Evolutionary conservation across 37 sponge, comb jelly and placozoan species (phyloP).

Genomic region (Lycopodina hypogea): DNA sequence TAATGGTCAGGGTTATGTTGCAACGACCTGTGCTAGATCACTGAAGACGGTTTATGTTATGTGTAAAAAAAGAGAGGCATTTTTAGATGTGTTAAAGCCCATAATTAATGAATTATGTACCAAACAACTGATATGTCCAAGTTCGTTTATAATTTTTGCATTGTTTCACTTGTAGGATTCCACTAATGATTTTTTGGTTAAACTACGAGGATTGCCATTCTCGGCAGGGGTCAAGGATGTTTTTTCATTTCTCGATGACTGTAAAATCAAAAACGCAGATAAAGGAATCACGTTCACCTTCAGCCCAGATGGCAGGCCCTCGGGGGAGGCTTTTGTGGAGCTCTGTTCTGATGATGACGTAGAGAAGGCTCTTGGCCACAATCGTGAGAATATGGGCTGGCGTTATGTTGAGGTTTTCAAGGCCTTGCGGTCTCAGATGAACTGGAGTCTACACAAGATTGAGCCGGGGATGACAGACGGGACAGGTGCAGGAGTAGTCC

Average conservation of each 20-base stretch:
- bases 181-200: slow-evolving; percentile 50
- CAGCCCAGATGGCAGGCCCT: slow-evolving; percentile 70
- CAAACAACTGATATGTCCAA: too few species aligned
- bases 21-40: too few species aligned
- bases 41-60: too few species aligned
- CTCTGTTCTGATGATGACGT: slow-evolving; percentile 63
- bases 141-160: too few species aligned
- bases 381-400: slow-evolving; percentile 82
- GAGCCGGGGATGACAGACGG: slow-evolving; percentile 27
- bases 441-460: slow-evolving; percentile 49
- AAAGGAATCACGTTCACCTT: slow-evolving; percentile 68
- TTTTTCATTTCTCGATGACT: slow-evolving; percentile 59
- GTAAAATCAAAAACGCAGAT: slow-evolving; percentile 52
- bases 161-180: slow-evolving; percentile 21
- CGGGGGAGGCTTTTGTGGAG: slow-evolving; percentile 92
- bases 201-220: slow-evolving; percentile 83
- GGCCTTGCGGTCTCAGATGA: slow-evolving; percentile 64
- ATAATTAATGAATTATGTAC: too few species aligned
- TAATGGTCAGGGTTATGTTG: too few species aligned
- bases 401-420: slow-evolving; percentile 88
- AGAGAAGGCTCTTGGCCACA: slow-evolving; percentile 58
- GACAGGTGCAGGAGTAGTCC: slow-evolving; percentile 63
- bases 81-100: too few species aligned
- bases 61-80: too few species aligned
- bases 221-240: slow-evolving; percentile 64